Percentiles rank a stretch among this genome's conserved stretches.
phyloP scores from a whole-genome alignment of 2,888 invertebrate genomes.

The Platypus cylindrus region DNA sequence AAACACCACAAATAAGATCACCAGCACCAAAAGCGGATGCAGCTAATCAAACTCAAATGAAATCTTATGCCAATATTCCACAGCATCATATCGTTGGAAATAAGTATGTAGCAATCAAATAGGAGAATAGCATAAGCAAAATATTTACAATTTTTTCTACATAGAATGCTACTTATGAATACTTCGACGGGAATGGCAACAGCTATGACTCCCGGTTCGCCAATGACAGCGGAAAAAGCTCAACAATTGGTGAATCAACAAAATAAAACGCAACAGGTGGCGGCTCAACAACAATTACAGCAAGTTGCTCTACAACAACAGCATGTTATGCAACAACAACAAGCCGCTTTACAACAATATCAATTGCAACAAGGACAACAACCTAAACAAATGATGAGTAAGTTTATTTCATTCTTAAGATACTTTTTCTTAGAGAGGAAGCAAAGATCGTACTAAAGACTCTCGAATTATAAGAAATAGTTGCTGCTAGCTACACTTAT shows the following conservation, averaged over 20 bases:
- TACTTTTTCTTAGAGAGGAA: too few relatives aligned
- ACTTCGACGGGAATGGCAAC: constrained; percentile 44
- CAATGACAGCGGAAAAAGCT: constrained; percentile 44
- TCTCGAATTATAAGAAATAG: too few relatives aligned
- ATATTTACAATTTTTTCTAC: constrained; percentile 2
- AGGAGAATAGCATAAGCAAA: too few relatives aligned
- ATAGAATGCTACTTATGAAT: constrained; percentile 46
- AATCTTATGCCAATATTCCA: constrained; percentile 38
- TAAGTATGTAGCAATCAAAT: constrained; percentile 38
- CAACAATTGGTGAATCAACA: constrained; percentile 38
- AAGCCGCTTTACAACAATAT: constrained; percentile 26
- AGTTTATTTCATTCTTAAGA: too few relatives aligned
- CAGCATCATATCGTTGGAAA: constrained; percentile 41
- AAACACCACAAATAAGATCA: constrained; percentile 50
- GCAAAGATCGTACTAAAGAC: too few relatives aligned
- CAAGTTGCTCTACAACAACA: constrained; percentile 38
- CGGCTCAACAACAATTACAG: constrained; percentile 35
- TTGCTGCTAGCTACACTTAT: too few relatives aligned
- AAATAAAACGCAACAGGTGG: constrained; percentile 35
- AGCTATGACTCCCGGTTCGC: constrained; percentile 42
- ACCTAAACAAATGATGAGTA: constrained; percentile 43
- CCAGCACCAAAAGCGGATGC: constrained; percentile 67
- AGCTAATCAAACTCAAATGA: constrained; percentile 55
- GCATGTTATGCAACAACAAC: constrained; percentile 29
- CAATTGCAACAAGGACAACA: constrained; percentile 28